Evolutionary conservation across 2,888 invertebrate genomes (phyloP), one percentile per base, ranked within the genome.

Genomic region (Glaucopsyche alexis): DNA sequence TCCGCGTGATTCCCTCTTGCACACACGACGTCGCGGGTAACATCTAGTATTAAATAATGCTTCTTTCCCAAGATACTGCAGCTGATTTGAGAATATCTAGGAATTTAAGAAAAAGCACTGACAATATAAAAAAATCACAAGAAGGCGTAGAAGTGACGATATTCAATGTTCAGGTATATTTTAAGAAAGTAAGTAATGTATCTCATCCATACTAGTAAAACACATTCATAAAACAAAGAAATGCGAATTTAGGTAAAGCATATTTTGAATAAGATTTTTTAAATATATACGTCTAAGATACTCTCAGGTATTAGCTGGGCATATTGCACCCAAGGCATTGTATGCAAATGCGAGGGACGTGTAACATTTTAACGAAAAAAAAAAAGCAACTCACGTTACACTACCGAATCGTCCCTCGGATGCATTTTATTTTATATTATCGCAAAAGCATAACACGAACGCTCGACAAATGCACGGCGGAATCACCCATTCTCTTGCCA

Each of bases 281-380:
- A 47, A 69, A 69, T 69, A 49, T 47, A 45, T 69, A 69, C 69
- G 69, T 69, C 69, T 69, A 47, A 69, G 69, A 67, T 69, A 7
- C 47, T 14, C 49, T 29, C 69, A 47, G 66, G 82, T 83, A 87
- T 89, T 88, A 87, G 88, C 85, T 81, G 79, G 80, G 84, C 90
- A 89, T 90, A 90, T 89, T 89, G 90, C 90, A 89, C 89, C 86
- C 84, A 80, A 73, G 75, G 85, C 87, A 93, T 93, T 93, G 92
- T 92, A 92, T 92, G 92, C 92, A 88, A 92, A 92, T 91, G 77
- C 74, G 73, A 67, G 78, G 82, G 82, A 89, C 91, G 88, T 92
- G 91, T 91, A 86, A 60, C 87, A 87, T 89, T 88, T 87, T 79
- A 81, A 85, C 81, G 82, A 85, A 86, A 87, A 86, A 86, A 85